phyloP scores from a whole-genome alignment of 2,888 invertebrate species.

The Eupithecia exiguata region DNA sequence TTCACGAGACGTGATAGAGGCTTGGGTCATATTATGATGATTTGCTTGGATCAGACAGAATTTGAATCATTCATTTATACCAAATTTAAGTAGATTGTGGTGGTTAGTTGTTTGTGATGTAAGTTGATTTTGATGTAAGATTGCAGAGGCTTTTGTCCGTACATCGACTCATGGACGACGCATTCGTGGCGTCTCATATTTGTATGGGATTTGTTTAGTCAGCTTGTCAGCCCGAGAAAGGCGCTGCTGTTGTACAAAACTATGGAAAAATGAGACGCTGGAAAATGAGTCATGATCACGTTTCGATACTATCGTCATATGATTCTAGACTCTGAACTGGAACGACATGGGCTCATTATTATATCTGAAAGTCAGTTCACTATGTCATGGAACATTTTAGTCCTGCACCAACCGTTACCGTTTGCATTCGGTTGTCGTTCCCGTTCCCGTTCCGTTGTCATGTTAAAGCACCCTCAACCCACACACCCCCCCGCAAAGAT shows the following conservation, averaged over 20 bases:
- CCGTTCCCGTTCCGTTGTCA: conserved; percentile 16
- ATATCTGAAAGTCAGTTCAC: not conserved
- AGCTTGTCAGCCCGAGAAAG: no score
- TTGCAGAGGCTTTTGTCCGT: not conserved
- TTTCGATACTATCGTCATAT: no score
- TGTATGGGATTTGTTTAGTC: no score
- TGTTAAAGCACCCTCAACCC: conserved; percentile 37
- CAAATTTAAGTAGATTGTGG: not conserved
- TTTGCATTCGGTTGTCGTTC: not conserved
- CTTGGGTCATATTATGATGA: not conserved
- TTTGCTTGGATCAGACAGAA: not conserved
- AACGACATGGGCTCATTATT: not conserved
- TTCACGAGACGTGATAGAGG: not conserved
- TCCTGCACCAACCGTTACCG: not conserved
- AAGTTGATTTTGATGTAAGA: not conserved
- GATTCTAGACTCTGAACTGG: not conserved
- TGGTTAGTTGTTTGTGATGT: not conserved
- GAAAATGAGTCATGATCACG: no score
- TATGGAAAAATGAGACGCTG: no score
- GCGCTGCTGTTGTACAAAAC: no score
- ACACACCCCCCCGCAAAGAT: conserved; percentile 65
- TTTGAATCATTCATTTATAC: not conserved
- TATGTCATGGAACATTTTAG: not conserved
- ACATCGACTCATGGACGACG: no score
- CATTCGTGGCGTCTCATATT: no score